phyloP scores from a whole-genome alignment of 1,140 invertebrate species.

The Bombus superbus region DNA sequence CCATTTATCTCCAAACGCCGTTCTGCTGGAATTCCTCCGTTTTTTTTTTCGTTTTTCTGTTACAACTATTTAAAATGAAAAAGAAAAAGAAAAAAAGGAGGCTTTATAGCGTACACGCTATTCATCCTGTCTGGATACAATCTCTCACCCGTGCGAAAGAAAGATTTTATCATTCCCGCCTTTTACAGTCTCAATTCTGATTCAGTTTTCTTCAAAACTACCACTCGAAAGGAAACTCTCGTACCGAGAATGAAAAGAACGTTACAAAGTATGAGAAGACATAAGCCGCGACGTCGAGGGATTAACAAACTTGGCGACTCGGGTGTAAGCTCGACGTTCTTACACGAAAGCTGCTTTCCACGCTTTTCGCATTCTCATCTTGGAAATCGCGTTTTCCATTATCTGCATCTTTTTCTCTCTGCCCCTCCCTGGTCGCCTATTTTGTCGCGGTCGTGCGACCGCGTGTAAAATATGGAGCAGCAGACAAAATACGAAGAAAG shows the following conservation, averaged over 20 bases:
- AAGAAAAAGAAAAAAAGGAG: background rate
- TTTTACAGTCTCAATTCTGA: too few species aligned
- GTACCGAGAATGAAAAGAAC: background rate
- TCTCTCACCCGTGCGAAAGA: background rate
- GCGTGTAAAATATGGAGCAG: background rate
- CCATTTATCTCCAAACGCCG: background rate
- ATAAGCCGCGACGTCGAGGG: constrained; percentile 9
- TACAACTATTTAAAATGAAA: background rate
- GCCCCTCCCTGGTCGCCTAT: background rate
- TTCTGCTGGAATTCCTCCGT: too few species aligned
- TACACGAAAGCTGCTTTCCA: constrained; percentile 31
- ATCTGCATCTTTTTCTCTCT: background rate
- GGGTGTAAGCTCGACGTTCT: background rate
- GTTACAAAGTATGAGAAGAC: background rate
- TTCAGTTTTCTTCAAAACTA: background rate
- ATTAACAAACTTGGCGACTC: constrained; percentile 27
- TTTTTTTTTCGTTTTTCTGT: too few species aligned
- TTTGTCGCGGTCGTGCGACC: background rate
- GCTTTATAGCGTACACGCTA: background rate
- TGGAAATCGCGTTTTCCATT: constrained; percentile 18
- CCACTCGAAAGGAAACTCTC: background rate
- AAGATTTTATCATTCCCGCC: background rate
- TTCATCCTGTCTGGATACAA: background rate
- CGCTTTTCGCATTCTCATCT: background rate
- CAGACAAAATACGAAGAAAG: background rate